Evolutionary conservation across 2,797 vertebrate genomes (phyloP).

Genomic region (Lates japonicus): DNA sequence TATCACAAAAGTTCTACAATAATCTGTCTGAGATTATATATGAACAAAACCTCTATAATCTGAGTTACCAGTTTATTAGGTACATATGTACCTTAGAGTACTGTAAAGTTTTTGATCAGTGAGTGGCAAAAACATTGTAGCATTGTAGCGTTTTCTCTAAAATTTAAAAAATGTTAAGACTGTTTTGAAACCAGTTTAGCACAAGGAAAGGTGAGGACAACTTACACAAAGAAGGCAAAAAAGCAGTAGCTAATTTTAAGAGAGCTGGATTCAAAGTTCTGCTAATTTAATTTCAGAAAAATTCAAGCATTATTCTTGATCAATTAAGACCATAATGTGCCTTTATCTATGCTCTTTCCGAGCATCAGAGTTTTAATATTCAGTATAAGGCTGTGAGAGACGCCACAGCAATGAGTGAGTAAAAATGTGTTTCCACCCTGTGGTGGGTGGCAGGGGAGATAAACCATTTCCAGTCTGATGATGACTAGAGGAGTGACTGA

Average conservation of each 20-base stretch:
- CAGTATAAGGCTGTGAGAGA: not conserved
- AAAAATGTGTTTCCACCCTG: conserved; percentile 62
- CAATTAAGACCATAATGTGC: not conserved
- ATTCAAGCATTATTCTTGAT: not conserved
- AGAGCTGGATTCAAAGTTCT: conserved; percentile 5
- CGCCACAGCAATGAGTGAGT: conserved; percentile 20
- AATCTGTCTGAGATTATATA: not conserved
- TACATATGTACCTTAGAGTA: not conserved
- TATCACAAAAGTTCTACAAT: not conserved
- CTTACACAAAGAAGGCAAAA: not conserved
- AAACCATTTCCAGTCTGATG: conserved; percentile 62
- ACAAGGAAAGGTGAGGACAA: not conserved
- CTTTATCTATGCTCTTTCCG: not conserved
- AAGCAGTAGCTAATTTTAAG: not conserved
- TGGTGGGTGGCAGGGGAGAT: conserved; percentile 60
- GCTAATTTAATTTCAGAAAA: not conserved
- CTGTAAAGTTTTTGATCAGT: not conserved
- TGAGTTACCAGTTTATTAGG: not conserved
- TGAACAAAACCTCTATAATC: not conserved
- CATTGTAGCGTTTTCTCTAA: too few species aligned
- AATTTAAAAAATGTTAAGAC: not conserved
- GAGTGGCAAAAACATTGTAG: not conserved
- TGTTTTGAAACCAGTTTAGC: not conserved
- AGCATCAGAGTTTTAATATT: not conserved
- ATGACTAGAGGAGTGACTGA: conserved; percentile 54